A percentile compares a stretch with the other conserved stretches of the same genome.
Conservation (phyloP, 2,797 vertebrate species). For the Varecia variegata region DNA sequence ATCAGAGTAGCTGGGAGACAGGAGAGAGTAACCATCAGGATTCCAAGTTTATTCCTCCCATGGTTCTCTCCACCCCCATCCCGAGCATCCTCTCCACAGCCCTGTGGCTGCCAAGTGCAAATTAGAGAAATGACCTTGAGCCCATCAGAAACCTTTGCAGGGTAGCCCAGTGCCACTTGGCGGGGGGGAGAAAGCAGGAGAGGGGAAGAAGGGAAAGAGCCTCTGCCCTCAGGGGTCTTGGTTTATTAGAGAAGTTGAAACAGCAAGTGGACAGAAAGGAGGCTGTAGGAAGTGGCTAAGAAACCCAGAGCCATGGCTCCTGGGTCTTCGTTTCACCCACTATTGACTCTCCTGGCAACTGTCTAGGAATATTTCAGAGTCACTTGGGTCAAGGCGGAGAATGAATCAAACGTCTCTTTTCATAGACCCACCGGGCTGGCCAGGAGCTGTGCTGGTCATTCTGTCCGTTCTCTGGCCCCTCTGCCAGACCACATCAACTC, state of each 20-base stretch:
- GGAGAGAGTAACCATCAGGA: background rate
- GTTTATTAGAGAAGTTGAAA: conserved; percentile 5
- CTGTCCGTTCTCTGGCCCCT: conserved; percentile 56
- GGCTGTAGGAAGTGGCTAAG: background rate
- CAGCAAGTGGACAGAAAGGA: background rate
- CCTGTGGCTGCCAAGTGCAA: background rate
- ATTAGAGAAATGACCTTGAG: background rate
- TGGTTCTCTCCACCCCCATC: background rate
- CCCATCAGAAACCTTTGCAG: background rate
- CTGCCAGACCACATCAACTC: conserved; percentile 79
- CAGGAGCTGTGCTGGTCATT: conserved; percentile 41
- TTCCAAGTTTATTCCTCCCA: background rate
- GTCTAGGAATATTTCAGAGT: conserved; percentile 78
- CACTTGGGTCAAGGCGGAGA: conserved; percentile 64
- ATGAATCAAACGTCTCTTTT: conserved; percentile 74
- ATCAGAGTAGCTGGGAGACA: background rate
- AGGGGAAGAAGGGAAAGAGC: background rate
- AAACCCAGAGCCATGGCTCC: conserved; percentile 48
- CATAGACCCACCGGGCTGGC: conserved; percentile 60
- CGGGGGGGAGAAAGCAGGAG: background rate
- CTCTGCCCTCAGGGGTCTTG: background rate
- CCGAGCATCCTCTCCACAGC: background rate
- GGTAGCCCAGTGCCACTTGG: background rate
- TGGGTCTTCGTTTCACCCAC: conserved; percentile 60
- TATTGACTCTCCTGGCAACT: conserved; percentile 73